Percentiles rank a stretch among this genome's conserved stretches.
Conservation (phyloP, 2,113 vertebrate species). For the Nyctibius bracteatus region DNA sequence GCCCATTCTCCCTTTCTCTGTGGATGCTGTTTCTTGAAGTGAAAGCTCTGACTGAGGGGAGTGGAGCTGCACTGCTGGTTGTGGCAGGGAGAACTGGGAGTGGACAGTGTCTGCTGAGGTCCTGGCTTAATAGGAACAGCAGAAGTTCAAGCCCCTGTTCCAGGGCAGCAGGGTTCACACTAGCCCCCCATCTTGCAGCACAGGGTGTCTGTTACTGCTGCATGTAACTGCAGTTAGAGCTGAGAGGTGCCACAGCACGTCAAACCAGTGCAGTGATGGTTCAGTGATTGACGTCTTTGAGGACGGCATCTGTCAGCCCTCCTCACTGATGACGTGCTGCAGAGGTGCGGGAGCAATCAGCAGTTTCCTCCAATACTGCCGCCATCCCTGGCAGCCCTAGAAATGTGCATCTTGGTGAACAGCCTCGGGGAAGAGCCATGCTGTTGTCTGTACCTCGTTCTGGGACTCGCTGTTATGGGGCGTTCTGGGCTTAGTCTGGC, state of each 20-base stretch:
- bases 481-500: background rate
- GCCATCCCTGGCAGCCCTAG: background rate
- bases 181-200: background rate
- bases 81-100: background rate
- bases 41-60: background rate
- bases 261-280: background rate
- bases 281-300: background rate
- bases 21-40: background rate
- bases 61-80: background rate
- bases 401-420: background rate
- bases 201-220: background rate
- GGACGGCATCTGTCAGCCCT: background rate
- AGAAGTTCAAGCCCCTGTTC: background rate
- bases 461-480: slow-evolving; percentile 48
- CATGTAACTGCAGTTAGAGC: background rate
- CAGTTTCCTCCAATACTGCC: background rate
- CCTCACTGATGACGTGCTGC: background rate
- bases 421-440: background rate
- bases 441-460: background rate
- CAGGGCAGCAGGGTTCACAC: background rate
- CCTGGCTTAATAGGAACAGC: background rate
- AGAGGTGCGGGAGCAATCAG: background rate
- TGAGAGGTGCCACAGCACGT: background rate
- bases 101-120: background rate
- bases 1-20: background rate